Base-by-base conservation (phyloP, 1,140 invertebrate species). In the Listronotus bonariensis region DNA sequence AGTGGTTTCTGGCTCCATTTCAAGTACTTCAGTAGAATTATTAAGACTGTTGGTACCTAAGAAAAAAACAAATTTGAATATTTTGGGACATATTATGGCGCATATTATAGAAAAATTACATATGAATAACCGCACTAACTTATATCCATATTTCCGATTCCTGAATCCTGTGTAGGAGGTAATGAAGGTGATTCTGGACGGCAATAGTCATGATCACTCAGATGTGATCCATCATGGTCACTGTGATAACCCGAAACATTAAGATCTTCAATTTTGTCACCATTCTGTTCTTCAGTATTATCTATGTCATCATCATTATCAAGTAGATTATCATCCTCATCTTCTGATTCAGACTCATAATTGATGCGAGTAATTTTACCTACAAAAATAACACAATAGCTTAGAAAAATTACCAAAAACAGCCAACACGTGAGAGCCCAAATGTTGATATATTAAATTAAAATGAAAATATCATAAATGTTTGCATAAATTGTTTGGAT, bases 291-390 rank as follows among this genome's bases (percentile, higher is more conserved):
- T 32, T 9, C 38, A 9, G 14, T 34, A 4, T 43, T 32, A 54
- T 11, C 41, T 32, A 8, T 36, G 38, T 66, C 52, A 2, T 53
- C 32, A 4, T 20, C 0, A 43, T 61, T 38, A 51, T 45, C 32
- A 8, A 45, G 8, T 14, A 48, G 17, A n/a, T 51, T 45, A 43
- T 56, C 26, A 32, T 57, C 49, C 31, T 17, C 51, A 9, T 54
- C 46, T 52, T 60, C 60, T 4, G 18, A 31, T 10, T 61, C 67
- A 7, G 67, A 65, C 36, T 68, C 64, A 42, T 69, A 66, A 31
- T 65, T 46, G 5, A 63, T 15, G 32, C 20, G 14, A n/a, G 6
- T 15, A 10, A 69, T 31, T 32, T 66, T 54, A 48, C 68, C 68
- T 69, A 18, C 14, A 69, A 68, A 57, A 20, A 12, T 20, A 15